phyloP scores from a whole-genome alignment of 1,140 invertebrate genomes.

The Pachypsylla venusta region DNA sequence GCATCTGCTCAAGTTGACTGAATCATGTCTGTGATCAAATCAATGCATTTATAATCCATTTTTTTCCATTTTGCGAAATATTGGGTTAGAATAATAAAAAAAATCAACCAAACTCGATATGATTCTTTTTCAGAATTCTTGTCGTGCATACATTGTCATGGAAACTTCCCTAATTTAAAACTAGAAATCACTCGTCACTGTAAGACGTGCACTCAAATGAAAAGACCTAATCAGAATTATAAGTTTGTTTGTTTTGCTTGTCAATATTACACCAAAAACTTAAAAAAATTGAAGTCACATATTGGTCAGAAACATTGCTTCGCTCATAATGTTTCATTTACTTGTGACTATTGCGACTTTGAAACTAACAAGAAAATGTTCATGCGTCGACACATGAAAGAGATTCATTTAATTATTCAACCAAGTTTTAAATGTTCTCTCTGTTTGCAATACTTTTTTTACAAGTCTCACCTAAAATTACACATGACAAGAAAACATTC shows the following conservation, averaged over 20 bases:
- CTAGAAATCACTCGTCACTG: neutral
- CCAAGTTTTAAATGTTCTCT: slow-evolving; percentile 28
- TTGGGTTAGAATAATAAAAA: too few species aligned
- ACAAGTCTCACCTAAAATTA: slow-evolving; percentile 36
- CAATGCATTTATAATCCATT: too few species aligned
- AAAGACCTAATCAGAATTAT: neutral
- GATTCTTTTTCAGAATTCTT: neutral
- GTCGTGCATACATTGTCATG: neutral
- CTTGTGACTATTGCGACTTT: slow-evolving; percentile 41
- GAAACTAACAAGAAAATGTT: slow-evolving; percentile 38
- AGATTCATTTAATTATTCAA: slow-evolving; percentile 28
- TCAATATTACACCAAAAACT: neutral
- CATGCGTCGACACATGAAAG: slow-evolving; percentile 31
- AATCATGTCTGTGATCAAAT: too few species aligned
- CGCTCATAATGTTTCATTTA: neutral
- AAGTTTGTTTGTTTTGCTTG: neutral
- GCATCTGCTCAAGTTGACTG: too few species aligned
- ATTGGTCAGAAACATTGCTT: neutral
- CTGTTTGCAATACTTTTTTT: slow-evolving; percentile 25
- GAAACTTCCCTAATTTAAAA: neutral
- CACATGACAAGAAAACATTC: slow-evolving; percentile 27
- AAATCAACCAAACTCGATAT: too few species aligned
- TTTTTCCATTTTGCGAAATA: too few species aligned
- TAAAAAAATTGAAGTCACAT: neutral
- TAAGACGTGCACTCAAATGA: neutral